Evolutionary conservation across 1,140 invertebrate species (phyloP), one percentile per base, ranked within the genome.

Genomic region (Mercenaria mercenaria): DNA sequence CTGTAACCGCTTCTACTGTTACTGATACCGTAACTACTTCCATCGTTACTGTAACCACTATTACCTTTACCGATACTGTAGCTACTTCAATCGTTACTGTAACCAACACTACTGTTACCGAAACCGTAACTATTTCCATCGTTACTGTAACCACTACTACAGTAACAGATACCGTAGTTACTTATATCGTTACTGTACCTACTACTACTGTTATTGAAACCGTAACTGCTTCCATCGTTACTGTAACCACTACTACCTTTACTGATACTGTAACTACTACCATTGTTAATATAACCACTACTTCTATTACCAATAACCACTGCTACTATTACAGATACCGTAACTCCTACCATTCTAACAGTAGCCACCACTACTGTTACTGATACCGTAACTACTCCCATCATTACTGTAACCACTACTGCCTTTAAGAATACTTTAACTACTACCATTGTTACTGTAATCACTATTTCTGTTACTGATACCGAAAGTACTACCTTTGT

Each of bases 291-390:
- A 11, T 10, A 6, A 67, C 61, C 23, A 67, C n/a, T 67, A 67
- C 61, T 67, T 29, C 61, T 67, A 67, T 23, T 67, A 67, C 61
- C 32, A 67, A 10, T 67, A 67, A 67, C 61, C 32, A 67, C 61
- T 67, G 23, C 61, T n/a, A 67, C 61, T 67, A 67, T 10, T 67
- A 67, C 61, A 10, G 8, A 8, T 67, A 67, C 61, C 23, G 23
- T 23, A 10, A n/a, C 61, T n/a, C 8, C 61, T 67, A 67, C 61
- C 23, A 67, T 23, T 67, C 8, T 23, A 6, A 67, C 61, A 11
- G 23, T 23, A 10, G 23, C 61, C 23, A 67, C 61, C 23, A n/a
- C 61, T n/a, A 67, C 61, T 67, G 23, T 23, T 67, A 67, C 61
- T 67, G 23, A 8, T n/a, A 67, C 61, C 23, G 23, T 23, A 10